Base-by-base conservation (phyloP, 2,888 invertebrate genomes). In the Ferdinandea cuprea region DNA sequence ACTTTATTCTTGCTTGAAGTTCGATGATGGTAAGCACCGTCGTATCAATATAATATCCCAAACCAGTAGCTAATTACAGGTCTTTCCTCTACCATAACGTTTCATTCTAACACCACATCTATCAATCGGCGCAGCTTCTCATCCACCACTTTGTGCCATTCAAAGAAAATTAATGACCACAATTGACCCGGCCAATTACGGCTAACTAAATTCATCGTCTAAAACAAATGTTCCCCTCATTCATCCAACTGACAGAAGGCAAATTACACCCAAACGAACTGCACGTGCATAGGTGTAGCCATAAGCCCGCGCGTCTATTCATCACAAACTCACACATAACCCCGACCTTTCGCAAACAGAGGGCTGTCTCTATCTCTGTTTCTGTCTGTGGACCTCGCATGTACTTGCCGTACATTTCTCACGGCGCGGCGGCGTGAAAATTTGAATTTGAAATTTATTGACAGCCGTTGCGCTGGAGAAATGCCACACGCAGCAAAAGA, bases 371-470 rank as follows among this genome's bases (percentile, higher is more conserved):
- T n/a, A n/a, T n/a, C n/a, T n/a, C n/a, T n/a, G n/a, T n/a, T n/a
- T n/a, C n/a, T n/a, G n/a, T 35, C 28, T 11, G 5, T 9, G 56
- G 2, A 35, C 3, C 32, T 30, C 13, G 17, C 30, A 42, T 52
- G 28, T 30, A 25, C 25, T 25, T n/a, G n/a, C 25, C 25, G 25
- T 3, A 42, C 30, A 35, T 56, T 77, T 77, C 30, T 30, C 56
- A 42, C 66, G 71, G 77, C 63, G 83, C 48, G 72, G 35, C 66
- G 71, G 77, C 63, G 83, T 56, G 72, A 72, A 83, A 83, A 83
- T 78, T 83, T 83, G 72, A 83, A 80, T 80, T 63, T 58, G 58
- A 58, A 74, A 74, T 69, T 80, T 78, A 83, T 73, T 68, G 83
- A 68, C 65, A 83, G 61, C 54, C 61, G 28, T 52, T 21, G 37